Evolutionary conservation across 1,140 invertebrate species (phyloP).

Genomic region (Drosophila burlai): DNA sequence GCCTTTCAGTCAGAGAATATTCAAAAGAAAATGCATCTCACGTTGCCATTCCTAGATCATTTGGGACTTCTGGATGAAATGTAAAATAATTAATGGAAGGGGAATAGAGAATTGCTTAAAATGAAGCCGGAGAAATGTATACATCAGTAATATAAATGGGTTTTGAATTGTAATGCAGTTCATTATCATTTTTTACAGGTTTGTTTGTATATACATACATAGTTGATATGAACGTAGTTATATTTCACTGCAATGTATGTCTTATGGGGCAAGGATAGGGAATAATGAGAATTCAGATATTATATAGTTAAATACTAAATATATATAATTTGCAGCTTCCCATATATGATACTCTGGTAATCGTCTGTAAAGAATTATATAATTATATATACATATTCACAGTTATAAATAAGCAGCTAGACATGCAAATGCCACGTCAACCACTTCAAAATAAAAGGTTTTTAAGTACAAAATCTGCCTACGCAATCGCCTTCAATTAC

Average conservation of each 20-base stretch:
- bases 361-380: no score
- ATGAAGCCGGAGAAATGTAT: not conserved
- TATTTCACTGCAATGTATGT: no score
- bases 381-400: not conserved
- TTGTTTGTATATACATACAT: not conserved
- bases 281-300: no score
- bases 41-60: slow-evolving; percentile 64
- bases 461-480: not conserved
- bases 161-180: no score
- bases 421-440: not conserved
- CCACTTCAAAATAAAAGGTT: not conserved
- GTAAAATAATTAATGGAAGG: slow-evolving; percentile 7
- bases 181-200: no score
- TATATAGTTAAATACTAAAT: no score
- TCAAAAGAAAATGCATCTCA: slow-evolving; percentile 34
- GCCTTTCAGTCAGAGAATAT: slow-evolving; percentile 44
- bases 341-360: not conserved
- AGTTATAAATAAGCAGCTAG: not conserved
- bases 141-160: not conserved
- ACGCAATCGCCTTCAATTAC: slow-evolving; percentile 1
- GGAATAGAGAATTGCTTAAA: not conserved
- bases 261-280: no score
- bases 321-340: no score
- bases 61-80: slow-evolving; percentile 70
- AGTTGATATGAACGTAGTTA: no score